Percentiles rank a stretch among this genome's conserved stretches.
These are phyloP conservation scores for Trematocara marginatum DNA, from an alignment of 2,113 vertebrate genomes.

Conservation along the genomic window DNA sequence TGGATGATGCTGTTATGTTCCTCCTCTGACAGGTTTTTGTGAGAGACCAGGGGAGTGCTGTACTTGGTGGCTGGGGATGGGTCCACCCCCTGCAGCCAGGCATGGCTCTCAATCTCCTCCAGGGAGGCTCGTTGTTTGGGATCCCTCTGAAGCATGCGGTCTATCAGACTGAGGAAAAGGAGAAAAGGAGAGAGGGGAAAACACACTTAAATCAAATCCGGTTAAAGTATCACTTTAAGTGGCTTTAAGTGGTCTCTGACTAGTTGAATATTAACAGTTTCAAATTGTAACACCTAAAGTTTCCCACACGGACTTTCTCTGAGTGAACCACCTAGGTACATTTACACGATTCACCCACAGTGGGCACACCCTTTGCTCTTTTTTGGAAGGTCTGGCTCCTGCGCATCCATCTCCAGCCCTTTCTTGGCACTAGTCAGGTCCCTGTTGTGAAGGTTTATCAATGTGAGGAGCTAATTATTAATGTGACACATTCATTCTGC, in stretches of 20 bases:
- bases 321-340: not conserved
- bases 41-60: slow-evolving; percentile 92
- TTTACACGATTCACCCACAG: not conserved
- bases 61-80: slow-evolving; percentile 95
- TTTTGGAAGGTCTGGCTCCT: not conserved
- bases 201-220: not conserved
- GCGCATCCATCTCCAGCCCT: not conserved
- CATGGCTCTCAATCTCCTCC: slow-evolving; percentile 91
- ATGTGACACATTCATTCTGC: not conserved
- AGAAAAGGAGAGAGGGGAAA: not conserved
- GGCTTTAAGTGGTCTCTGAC: not conserved
- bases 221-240: not conserved
- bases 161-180: slow-evolving; percentile 81
- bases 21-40: slow-evolving; percentile 94
- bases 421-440: not conserved
- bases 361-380: not conserved
- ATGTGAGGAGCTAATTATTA: not conserved
- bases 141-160: slow-evolving; percentile 95
- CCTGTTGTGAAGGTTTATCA: not conserved
- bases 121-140: slow-evolving; percentile 89
- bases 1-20: slow-evolving; percentile 98
- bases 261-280: not conserved
- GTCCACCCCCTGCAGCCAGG: slow-evolving; percentile 95
- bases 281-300: not conserved
- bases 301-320: not conserved